These are phyloP conservation scores for Rissa tridactyla DNA, from an alignment of 2,113 vertebrate genomes.

Conservation along the genomic window DNA sequence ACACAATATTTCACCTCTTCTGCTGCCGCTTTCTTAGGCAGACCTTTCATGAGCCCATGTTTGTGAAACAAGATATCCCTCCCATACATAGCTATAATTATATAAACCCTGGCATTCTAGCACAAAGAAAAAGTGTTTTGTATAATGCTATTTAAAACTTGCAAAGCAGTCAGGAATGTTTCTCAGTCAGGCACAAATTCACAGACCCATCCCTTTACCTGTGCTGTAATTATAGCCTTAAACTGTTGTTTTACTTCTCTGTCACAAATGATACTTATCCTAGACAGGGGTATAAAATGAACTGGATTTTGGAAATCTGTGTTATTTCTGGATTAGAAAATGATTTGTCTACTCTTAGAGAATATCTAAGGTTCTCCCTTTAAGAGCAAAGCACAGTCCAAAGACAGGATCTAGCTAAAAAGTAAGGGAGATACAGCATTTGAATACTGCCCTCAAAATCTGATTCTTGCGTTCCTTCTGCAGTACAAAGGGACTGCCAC, in stretches of 20 bases:
- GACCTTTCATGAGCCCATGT: not conserved
- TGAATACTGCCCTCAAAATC: not conserved
- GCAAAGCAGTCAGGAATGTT: not conserved
- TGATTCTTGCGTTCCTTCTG: not conserved
- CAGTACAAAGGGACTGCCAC: not conserved
- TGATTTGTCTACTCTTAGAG: not conserved
- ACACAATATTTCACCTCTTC: not conserved
- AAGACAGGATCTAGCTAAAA: not conserved
- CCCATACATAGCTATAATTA: not conserved
- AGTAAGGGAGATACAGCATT: not conserved
- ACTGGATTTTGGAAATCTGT: not conserved
- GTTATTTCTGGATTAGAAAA: not conserved
- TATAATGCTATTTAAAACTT: not conserved
- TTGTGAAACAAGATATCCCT: not conserved
- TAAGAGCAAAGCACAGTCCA: not conserved
- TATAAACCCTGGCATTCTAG: not conserved
- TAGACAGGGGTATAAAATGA: not conserved
- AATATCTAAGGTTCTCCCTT: not conserved
- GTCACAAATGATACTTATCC: not conserved
- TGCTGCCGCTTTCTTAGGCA: not conserved
- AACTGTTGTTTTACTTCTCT: not conserved
- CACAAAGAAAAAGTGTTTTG: not conserved
- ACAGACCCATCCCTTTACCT: not conserved
- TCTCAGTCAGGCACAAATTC: not conserved
- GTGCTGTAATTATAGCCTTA: not conserved